Evolutionary conservation across 2,888 invertebrate species (phyloP).

Genomic region (Blastobasis lacticolella): DNA sequence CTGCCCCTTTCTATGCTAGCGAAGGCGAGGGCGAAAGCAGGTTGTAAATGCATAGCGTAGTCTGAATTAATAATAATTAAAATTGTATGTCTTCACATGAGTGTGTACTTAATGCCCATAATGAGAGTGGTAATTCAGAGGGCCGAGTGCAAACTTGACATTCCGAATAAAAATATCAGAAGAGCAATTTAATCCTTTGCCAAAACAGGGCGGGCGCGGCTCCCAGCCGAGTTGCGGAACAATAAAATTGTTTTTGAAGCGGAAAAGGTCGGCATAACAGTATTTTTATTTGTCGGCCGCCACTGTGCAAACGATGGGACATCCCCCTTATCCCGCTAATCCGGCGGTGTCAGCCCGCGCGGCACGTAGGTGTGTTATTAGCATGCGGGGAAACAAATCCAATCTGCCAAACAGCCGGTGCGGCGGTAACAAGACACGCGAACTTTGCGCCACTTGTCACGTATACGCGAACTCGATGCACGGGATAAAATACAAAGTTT

Average conservation of each 20-base stretch:
- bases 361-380: constrained; percentile 48
- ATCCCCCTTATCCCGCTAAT: constrained; percentile 35
- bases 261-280: background rate
- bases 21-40: no score
- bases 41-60: no score
- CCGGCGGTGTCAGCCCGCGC: constrained; percentile 29
- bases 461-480: constrained; percentile 40
- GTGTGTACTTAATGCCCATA: no score
- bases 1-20: no score
- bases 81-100: no score
- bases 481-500: constrained; percentile 26
- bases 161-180: background rate
- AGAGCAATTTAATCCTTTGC: background rate
- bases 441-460: constrained; percentile 54
- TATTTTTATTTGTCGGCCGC: constrained; percentile 7
- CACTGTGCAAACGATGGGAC: constrained; percentile 7
- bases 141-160: no score
- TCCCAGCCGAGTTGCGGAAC: background rate
- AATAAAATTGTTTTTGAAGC: constrained; percentile 9
- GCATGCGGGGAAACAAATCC: constrained; percentile 64
- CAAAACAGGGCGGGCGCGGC: background rate
- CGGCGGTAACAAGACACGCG: constrained; percentile 52
- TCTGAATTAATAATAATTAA: no score
- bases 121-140: no score
- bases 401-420: constrained; percentile 56